Conservation (phyloP, 2,888 invertebrate species). For the Allolobophora icterica region DNA sequence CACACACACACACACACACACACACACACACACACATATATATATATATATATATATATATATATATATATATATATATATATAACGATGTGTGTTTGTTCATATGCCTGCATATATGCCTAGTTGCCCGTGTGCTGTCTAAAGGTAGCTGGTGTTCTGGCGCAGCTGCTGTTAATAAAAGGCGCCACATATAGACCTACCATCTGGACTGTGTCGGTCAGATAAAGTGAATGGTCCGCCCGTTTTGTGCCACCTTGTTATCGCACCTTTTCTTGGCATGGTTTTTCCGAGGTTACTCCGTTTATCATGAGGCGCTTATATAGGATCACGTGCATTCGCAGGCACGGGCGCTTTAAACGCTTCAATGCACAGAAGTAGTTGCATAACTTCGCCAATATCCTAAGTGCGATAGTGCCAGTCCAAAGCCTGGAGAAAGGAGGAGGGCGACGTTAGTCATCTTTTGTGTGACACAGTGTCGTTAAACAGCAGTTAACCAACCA, state of each 20-base stretch:
- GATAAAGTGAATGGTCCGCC: background rate
- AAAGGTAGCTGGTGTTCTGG: background rate
- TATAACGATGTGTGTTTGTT: background rate
- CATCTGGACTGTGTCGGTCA: background rate
- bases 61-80: background rate
- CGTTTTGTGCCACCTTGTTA: background rate
- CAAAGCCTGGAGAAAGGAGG: too few species aligned
- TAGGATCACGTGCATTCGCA: background rate
- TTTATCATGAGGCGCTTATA: background rate
- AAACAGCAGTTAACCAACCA: too few species aligned
- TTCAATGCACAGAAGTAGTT: too few species aligned
- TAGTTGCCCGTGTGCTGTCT: background rate
- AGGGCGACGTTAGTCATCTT: too few species aligned
- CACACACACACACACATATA: background rate
- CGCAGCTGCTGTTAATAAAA: background rate
- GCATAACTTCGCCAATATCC: too few species aligned
- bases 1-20: too few species aligned
- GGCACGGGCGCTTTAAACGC: background rate
- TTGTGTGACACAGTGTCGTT: too few species aligned
- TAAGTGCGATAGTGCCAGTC: too few species aligned
- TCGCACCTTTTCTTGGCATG: conserved; percentile 14
- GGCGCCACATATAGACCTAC: background rate
- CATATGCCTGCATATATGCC: background rate
- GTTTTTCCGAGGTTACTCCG: background rate
- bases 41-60: background rate